phyloP scores from a whole-genome alignment of 2,888 invertebrate genomes.

The Sesia bembeciformis region DNA sequence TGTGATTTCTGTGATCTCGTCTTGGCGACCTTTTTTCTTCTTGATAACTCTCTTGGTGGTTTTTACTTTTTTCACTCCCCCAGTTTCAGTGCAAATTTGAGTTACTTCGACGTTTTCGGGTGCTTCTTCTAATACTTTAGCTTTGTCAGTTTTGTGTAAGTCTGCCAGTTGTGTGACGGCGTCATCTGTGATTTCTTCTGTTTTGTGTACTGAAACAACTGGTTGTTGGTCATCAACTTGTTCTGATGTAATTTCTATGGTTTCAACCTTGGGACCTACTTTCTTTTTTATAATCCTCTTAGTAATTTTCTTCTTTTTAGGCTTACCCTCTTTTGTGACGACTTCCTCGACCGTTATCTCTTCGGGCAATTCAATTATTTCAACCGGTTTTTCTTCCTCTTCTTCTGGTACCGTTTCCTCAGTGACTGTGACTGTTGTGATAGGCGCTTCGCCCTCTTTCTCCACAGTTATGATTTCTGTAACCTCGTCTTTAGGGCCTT shows the following conservation, averaged over 20 bases:
- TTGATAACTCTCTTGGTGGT: slow-evolving; percentile 19
- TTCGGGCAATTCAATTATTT: slow-evolving; percentile 32
- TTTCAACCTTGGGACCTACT: slow-evolving; percentile 26
- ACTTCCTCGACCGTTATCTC: slow-evolving; percentile 20
- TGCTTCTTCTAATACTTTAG: slow-evolving; percentile 3
- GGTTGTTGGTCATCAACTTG: slow-evolving; percentile 18
- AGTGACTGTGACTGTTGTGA: slow-evolving; percentile 21
- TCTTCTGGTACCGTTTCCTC: slow-evolving; percentile 22
- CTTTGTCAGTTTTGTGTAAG: slow-evolving; percentile 12
- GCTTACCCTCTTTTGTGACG: slow-evolving; percentile 20
- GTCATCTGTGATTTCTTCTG: slow-evolving; percentile 14
- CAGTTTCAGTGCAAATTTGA: slow-evolving; percentile 12
- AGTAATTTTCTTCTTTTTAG: slow-evolving; percentile 25
- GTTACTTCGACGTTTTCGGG: slow-evolving; percentile 12
- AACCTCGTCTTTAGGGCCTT: slow-evolving; percentile 8
- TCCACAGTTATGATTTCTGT: slow-evolving; percentile 11
- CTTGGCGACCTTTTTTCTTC: slow-evolving; percentile 35
- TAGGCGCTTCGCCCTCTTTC: slow-evolving; percentile 41
- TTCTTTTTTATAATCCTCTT: slow-evolving; percentile 41
- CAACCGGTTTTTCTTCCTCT: slow-evolving; percentile 13
- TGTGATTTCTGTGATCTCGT: slow-evolving; percentile 48
- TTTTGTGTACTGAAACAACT: slow-evolving; percentile 17
- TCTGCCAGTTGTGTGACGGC: slow-evolving; percentile 17
- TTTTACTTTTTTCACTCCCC: slow-evolving; percentile 10
- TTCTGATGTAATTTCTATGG: slow-evolving; percentile 15